Percentiles rank a stretch among this genome's conserved stretches.
phyloP scores from a whole-genome alignment of 2,888 invertebrate genomes.

The Mythimna lalbum region DNA sequence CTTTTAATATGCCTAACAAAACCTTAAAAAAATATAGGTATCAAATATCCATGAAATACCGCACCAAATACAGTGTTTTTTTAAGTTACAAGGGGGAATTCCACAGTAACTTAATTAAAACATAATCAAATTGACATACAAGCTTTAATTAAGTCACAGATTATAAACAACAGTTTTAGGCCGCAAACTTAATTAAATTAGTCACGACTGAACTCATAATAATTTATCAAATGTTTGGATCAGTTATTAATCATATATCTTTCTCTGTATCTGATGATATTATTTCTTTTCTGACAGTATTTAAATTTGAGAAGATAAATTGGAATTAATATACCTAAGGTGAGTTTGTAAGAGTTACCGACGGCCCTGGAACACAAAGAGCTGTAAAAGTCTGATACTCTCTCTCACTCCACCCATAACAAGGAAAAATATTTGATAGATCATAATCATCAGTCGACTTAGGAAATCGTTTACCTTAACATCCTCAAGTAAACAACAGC shows the following conservation, averaged over 20 bases:
- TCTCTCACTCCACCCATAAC: too few species aligned
- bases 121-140: slow-evolving; percentile 23
- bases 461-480: too few species aligned
- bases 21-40: neutral
- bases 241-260: slow-evolving; percentile 60
- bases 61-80: too few species aligned
- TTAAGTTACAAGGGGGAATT: neutral
- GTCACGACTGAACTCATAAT: slow-evolving; percentile 58
- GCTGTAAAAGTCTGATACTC: too few species aligned
- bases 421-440: too few species aligned
- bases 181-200: slow-evolving; percentile 64
- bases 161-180: slow-evolving; percentile 46
- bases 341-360: too few species aligned
- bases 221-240: slow-evolving; percentile 61
- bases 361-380: too few species aligned
- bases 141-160: slow-evolving; percentile 49
- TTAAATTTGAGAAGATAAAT: slow-evolving; percentile 1
- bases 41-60: neutral
- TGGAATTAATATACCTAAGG: neutral
- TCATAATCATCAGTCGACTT: too few species aligned
- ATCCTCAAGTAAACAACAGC: too few species aligned
- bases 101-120: neutral
- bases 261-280: slow-evolving; percentile 39
- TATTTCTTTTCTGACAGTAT: slow-evolving; percentile 21
- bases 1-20: too few species aligned